Base-by-base conservation (phyloP, 2,888 invertebrate species). In the Tubiluchus corallicola region DNA sequence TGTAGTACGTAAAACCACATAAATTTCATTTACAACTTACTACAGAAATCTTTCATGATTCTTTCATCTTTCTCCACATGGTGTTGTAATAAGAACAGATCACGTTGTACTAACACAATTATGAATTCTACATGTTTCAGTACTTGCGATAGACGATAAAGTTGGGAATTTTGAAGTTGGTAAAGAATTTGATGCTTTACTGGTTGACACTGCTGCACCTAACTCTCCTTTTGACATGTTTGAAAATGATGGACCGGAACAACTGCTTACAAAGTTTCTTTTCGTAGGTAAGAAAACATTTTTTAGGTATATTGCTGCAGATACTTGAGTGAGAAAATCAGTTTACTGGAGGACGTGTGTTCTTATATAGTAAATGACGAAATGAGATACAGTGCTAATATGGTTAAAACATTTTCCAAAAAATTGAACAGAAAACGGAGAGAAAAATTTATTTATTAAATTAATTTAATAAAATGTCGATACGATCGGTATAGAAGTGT, bases 141-240 rank as follows among this genome's bases (percentile, higher is more conserved):
- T 82, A 18, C 67, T 88, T 37, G 71, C 74, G 2, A 58, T 87
- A 50, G 76, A 76, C n/a, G 61, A 76, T 38, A 68, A 73, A 55
- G 74, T 81, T 42, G 88, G 88, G 15, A 84, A 77, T 64, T 82
- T 90, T 54, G 68, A 71, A 51, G 61, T 73, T 3, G 83, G 82
- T 17, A 87, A 88, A 61, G 75, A 82, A 45, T 85, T 90, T 55
- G 90, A 90, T 68, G 87, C 85, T 0, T 65, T 90, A 0, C 54
- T 84, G 1, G 66, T 88, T 20, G 78, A 84, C 55, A 68, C 77
- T n/a, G 58, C 61, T 9, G 67, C 73, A 15, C 56, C 56, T 0
- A 53, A 55, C 18, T 49, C 54, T n/a, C 52, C 53, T 2, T 45
- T 60, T 41, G 56, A 60, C 45, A 40, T 55, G 3, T 58, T 57